A percentile compares a stretch with the other conserved stretches of the same genome.
Evolutionary conservation across 1,140 invertebrate species (phyloP).

Genomic region (Diorhabda carinulata): DNA sequence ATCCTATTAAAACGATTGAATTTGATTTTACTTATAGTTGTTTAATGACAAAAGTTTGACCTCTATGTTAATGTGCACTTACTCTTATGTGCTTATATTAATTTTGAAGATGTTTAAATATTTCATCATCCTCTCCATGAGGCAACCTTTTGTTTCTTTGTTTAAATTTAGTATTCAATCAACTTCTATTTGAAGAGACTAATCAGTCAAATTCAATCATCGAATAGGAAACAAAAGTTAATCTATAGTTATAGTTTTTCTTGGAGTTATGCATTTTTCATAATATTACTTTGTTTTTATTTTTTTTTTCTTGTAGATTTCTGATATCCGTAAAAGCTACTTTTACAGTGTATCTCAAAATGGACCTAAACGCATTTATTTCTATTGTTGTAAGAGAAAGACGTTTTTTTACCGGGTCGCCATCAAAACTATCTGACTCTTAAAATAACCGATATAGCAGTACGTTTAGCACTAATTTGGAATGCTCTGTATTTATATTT

Average conservation of each 20-base stretch:
- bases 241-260: conserved; percentile 20
- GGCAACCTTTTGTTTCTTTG: conserved; percentile 13
- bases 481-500: no score
- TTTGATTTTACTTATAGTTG: conserved; percentile 17
- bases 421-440: no score
- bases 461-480: no score
- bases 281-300: not conserved
- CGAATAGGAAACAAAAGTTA: not conserved
- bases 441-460: no score
- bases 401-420: no score
- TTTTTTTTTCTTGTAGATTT: conserved; percentile 15
- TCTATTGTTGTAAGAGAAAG: not conserved
- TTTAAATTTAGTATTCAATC: conserved; percentile 7
- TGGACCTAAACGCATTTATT: not conserved
- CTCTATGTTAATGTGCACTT: conserved; percentile 8
- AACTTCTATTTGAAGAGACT: not conserved
- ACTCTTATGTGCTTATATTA: not conserved
- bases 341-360: not conserved
- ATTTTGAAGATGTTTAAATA: not conserved
- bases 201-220: conserved; percentile 13
- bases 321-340: conserved; percentile 17
- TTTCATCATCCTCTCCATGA: conserved; percentile 1
- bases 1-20: conserved; percentile 7
- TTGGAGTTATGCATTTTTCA: conserved; percentile 14
- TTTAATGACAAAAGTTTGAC: conserved; percentile 18